phyloP scores from a whole-genome alignment of 1,140 invertebrate genomes.

The Phenacoccus solenopsis region DNA sequence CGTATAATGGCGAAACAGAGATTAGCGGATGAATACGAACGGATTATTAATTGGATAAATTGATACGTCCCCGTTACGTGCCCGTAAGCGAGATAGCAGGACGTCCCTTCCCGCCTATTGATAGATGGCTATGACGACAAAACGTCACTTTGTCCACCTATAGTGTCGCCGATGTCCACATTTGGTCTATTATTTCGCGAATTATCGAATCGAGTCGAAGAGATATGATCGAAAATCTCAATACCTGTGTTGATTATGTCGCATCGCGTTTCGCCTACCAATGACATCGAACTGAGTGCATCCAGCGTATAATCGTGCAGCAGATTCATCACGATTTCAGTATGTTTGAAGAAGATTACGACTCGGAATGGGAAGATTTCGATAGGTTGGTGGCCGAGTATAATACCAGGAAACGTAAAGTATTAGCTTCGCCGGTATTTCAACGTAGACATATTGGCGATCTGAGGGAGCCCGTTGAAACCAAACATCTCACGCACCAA shows the following conservation, averaged over 20 bases:
- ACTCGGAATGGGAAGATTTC: conserved; percentile 27
- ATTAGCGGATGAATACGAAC: neutral
- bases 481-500: conserved; percentile 7
- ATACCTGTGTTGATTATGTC: too few relatives aligned
- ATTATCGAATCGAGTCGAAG: too few relatives aligned
- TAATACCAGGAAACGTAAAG: conserved; percentile 18
- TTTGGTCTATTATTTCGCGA: too few relatives aligned
- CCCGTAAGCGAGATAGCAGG: too few relatives aligned
- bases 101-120: too few relatives aligned
- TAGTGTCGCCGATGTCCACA: too few relatives aligned
- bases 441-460: conserved; percentile 9
- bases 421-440: conserved; percentile 19
- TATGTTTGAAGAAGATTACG: conserved; percentile 22
- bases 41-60: neutral
- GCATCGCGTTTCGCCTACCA: too few relatives aligned
- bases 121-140: too few relatives aligned
- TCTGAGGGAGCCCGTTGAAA: neutral
- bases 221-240: too few relatives aligned
- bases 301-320: neutral
- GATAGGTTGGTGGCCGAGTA: conserved; percentile 25
- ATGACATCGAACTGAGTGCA: too few relatives aligned
- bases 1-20: too few relatives aligned
- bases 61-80: neutral
- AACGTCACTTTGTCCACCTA: too few relatives aligned
- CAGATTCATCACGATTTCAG: neutral